These are phyloP conservation scores for Anthoscopus minutus DNA, from an alignment of 2,113 vertebrate genomes.

Conservation along the genomic window DNA sequence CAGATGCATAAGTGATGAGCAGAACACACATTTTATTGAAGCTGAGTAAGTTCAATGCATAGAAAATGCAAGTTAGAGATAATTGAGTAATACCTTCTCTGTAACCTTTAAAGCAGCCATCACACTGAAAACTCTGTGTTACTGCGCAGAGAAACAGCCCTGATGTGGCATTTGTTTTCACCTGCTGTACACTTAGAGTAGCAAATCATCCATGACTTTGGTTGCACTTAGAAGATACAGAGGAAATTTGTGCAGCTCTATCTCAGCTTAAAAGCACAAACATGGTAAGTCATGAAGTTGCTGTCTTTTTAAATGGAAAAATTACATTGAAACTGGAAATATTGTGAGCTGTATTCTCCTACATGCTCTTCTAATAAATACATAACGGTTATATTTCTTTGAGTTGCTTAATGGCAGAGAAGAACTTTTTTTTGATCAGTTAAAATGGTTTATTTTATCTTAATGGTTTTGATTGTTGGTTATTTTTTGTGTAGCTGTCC, in stretches of 20 bases:
- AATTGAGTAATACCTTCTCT: background rate
- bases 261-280: background rate
- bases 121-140: background rate
- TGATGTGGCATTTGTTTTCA: background rate
- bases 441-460: background rate
- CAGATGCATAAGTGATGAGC: background rate
- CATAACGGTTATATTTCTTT: background rate
- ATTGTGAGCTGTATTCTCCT: background rate
- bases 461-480: background rate
- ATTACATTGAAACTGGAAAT: background rate
- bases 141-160: background rate
- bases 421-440: background rate
- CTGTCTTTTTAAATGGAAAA: background rate
- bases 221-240: background rate
- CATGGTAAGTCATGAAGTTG: background rate
- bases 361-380: background rate
- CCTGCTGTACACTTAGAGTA: background rate
- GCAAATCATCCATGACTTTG: background rate
- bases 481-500: background rate
- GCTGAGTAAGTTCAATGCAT: background rate
- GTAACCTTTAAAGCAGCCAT: background rate
- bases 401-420: background rate
- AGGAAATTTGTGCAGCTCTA: background rate
- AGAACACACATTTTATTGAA: background rate
- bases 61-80: background rate